phyloP scores from a whole-genome alignment of 2,888 invertebrate species.

The Eumacrocentrus americanus region DNA sequence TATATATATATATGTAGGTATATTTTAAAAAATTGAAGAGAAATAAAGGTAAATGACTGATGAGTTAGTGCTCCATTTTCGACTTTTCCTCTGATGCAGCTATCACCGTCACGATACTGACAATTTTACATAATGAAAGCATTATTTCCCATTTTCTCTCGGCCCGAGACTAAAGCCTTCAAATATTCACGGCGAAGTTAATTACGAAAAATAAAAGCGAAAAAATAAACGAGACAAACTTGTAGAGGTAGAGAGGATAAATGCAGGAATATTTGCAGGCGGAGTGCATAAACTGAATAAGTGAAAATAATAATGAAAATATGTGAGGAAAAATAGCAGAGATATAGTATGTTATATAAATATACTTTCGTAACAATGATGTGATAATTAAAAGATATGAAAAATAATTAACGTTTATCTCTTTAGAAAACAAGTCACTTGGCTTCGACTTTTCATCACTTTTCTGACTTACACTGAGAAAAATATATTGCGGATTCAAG shows the following conservation, averaged over 20 bases:
- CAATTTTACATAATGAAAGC: conserved; percentile 5
- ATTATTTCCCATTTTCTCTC: conserved; percentile 2
- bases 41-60: conserved; percentile 20
- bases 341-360: not conserved
- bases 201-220: conserved; percentile 1
- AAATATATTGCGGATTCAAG: not conserved
- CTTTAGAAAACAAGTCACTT: not conserved
- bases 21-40: not conserved
- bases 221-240: conserved; percentile 4
- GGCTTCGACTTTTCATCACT: no score
- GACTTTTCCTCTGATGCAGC: not conserved
- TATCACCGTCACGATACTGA: conserved; percentile 2
- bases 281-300: not conserved
- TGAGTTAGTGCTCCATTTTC: conserved; percentile 3
- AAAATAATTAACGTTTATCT: not conserved
- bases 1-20: no score
- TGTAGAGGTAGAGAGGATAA: not conserved
- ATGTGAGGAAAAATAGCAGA: not conserved
- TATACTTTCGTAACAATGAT: not conserved
- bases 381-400: not conserved
- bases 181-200: conserved; percentile 1
- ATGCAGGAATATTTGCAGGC: not conserved
- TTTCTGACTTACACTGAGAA: not conserved
- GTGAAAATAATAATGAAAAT: not conserved
- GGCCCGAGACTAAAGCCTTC: not conserved